Evolutionary conservation across 2,888 invertebrate genomes (phyloP).

Genomic region (Meandrusa payeni): DNA sequence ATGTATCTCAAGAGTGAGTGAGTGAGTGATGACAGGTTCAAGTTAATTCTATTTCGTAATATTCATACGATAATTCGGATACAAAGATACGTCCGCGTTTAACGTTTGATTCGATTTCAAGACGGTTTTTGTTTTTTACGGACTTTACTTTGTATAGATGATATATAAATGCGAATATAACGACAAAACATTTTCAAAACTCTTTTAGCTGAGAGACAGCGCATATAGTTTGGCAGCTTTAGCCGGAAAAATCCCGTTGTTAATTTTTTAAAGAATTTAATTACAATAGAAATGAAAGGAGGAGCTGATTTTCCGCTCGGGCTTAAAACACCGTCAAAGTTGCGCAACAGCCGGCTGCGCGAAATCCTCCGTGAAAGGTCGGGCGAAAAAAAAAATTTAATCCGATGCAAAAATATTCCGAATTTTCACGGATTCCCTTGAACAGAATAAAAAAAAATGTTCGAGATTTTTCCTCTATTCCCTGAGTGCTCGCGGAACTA

Average conservation of each 20-base stretch:
- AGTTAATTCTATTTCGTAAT: too few relatives aligned
- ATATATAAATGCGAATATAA: too few relatives aligned
- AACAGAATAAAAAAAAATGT: constrained; percentile 23
- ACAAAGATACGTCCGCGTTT: too few relatives aligned
- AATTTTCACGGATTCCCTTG: constrained; percentile 17
- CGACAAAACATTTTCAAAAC: too few relatives aligned
- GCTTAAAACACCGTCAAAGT: constrained; percentile 16
- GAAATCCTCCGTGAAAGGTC: constrained; percentile 14
- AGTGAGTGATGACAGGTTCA: too few relatives aligned
- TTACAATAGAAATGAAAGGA: constrained; percentile 13
- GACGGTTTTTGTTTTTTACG: too few relatives aligned
- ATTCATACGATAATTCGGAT: too few relatives aligned
- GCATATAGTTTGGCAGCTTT: background rate
- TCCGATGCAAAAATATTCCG: constrained; percentile 23
- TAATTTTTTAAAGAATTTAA: constrained; percentile 3
- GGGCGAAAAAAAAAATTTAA: constrained; percentile 15
- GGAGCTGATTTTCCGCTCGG: constrained; percentile 7
- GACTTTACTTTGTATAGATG: too few relatives aligned
- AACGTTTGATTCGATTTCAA: too few relatives aligned
- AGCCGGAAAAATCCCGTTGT: constrained; percentile 2
- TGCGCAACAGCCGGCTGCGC: constrained; percentile 10
- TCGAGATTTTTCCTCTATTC: constrained; percentile 24
- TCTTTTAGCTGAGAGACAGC: too few relatives aligned
- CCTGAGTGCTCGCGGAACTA: constrained; percentile 21
- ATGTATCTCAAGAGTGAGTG: too few relatives aligned